A percentile compares a stretch with the other conserved stretches of the same genome.
Evolutionary conservation across 1,140 invertebrate species (phyloP).

Genomic region (Pentalonia nigronervosa): DNA sequence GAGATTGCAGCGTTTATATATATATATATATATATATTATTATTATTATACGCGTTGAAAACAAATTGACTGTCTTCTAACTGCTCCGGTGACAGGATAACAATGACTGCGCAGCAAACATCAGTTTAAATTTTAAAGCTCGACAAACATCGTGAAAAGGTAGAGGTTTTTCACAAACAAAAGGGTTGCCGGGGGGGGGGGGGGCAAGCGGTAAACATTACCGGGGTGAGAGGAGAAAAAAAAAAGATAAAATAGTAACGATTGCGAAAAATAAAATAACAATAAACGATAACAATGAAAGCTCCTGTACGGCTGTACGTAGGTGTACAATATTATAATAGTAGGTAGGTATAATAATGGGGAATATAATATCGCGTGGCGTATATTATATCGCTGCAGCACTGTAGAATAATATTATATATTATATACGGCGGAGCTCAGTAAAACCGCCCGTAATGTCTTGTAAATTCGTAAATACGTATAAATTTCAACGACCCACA

Average conservation of each 20-base stretch:
- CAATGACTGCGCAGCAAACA: conserved; percentile 33
- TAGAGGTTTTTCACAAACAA: conserved; percentile 34
- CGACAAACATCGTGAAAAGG: conserved; percentile 6
- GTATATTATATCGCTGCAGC: neutral
- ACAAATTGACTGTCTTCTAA: conserved; percentile 49
- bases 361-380: neutral
- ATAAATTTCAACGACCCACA: conserved; percentile 5
- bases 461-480: conserved; percentile 16
- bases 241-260: conserved; percentile 17
- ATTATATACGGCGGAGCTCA: neutral
- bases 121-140: conserved; percentile 49
- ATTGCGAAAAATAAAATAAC: conserved; percentile 24
- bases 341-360: neutral
- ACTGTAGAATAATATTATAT: conserved; percentile 3
- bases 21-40: neutral
- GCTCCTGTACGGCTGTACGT: neutral
- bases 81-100: conserved; percentile 21
- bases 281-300: conserved; percentile 32
- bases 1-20: conserved; percentile 37
- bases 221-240: neutral
- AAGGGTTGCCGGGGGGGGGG: neutral
- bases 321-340: conserved; percentile 7
- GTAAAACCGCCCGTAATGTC: conserved; percentile 13
- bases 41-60: neutral
- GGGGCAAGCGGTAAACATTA: neutral